Conservation (phyloP, 2,797 vertebrate species). For the Pitangus sulphuratus region DNA sequence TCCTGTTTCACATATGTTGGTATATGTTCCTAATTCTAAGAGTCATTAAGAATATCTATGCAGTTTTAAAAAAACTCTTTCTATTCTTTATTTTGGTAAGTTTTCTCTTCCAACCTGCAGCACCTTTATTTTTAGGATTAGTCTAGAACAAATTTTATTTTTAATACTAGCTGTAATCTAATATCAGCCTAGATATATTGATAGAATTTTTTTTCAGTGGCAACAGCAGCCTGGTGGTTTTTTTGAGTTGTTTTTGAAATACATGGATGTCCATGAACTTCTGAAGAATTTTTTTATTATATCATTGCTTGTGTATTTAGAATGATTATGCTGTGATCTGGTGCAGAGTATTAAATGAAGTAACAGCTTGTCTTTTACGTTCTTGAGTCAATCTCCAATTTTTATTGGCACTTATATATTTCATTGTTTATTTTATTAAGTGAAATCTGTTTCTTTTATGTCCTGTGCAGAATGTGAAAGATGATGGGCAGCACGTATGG, state of each 20-base stretch:
- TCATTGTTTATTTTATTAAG: conserved; percentile 73
- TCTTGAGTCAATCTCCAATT: conserved; percentile 66
- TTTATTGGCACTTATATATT: conserved; percentile 66
- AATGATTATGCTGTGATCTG: conserved; percentile 53
- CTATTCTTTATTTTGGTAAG: rapidly evolving
- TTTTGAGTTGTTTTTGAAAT: neutral
- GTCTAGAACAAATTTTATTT: neutral
- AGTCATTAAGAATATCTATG: neutral
- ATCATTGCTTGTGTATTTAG: conserved; percentile 47
- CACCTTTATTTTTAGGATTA: neutral
- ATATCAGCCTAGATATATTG: neutral
- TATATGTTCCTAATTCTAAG: neutral
- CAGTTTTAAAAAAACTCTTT: neutral
- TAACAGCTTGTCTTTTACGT: conserved; percentile 75
- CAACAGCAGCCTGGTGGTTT: neutral
- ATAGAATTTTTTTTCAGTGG: neutral
- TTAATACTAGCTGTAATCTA: neutral
- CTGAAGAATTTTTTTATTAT: conserved; percentile 1
- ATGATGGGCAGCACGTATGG: conserved; percentile 96
- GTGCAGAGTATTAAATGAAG: conserved; percentile 60
- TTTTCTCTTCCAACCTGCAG: neutral
- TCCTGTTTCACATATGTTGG: neutral
- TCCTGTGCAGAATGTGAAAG: conserved; percentile 89
- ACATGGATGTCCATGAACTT: neutral
- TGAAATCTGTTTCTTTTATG: conserved; percentile 73